Conservation (phyloP, 2,113 vertebrate species). For the Oenanthe melanoleuca region DNA sequence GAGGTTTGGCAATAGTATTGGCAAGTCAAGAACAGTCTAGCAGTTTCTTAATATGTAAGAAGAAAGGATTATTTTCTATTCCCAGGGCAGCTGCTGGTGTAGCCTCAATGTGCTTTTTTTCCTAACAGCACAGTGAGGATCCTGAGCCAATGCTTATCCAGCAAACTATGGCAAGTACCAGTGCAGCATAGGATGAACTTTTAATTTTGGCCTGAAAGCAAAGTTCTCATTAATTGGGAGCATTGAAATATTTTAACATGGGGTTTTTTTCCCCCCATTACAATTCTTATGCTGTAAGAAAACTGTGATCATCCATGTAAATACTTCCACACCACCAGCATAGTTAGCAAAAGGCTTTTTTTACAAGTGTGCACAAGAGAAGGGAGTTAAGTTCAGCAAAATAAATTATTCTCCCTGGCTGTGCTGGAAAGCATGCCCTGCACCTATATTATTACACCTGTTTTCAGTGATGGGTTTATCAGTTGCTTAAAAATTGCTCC, state of each 20-base stretch:
- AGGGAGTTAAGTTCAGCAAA: background rate
- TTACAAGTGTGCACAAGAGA: background rate
- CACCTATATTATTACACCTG: conserved; percentile 36
- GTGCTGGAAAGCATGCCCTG: background rate
- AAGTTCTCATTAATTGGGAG: background rate
- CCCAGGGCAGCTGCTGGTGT: background rate
- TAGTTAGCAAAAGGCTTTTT: background rate
- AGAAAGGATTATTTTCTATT: background rate
- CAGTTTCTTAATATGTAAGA: background rate
- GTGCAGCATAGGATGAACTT: background rate
- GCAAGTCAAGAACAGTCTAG: background rate
- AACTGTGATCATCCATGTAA: background rate
- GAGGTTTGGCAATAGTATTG: background rate
- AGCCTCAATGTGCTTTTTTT: background rate
- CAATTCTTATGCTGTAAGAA: background rate
- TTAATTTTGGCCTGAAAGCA: background rate
- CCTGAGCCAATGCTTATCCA: background rate
- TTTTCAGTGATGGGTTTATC: conserved; percentile 49
- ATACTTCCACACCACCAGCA: background rate
- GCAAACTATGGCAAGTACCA: background rate
- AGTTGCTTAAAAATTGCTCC: conserved; percentile 36
- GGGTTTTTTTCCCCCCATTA: rapidly evolving
- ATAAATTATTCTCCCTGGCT: background rate
- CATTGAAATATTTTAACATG: background rate
- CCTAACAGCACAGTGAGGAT: background rate